phyloP scores from a whole-genome alignment of 2,797 vertebrate species.

The Argya squamiceps region DNA sequence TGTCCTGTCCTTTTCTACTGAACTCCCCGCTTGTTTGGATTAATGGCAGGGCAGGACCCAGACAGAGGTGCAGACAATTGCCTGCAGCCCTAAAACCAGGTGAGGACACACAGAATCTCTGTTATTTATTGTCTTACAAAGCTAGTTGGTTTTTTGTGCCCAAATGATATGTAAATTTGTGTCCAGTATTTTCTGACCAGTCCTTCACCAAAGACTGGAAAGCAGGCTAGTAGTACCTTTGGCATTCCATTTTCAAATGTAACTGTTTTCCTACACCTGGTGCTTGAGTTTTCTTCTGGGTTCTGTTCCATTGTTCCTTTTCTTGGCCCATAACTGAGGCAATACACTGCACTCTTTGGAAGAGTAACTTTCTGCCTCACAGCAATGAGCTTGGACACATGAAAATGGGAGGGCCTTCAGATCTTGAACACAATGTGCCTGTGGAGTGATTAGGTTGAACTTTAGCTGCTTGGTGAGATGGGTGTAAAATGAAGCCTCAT shows the following conservation, averaged over 20 bases:
- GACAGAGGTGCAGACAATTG: neutral
- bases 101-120: rapidly evolving
- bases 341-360: neutral
- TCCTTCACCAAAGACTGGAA: constrained; percentile 22
- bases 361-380: neutral
- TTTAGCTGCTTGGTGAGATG: neutral
- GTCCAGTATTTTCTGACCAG: constrained; percentile 15
- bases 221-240: neutral
- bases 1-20: rapidly evolving
- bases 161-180: neutral
- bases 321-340: neutral
- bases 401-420: neutral
- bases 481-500: neutral
- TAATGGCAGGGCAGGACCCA: neutral
- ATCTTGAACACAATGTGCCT: rapidly evolving
- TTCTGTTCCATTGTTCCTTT: neutral
- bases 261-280: constrained; percentile 6
- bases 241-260: constrained; percentile 40
- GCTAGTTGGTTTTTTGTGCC: neutral
- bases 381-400: neutral
- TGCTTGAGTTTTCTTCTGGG: neutral
- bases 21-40: neutral
- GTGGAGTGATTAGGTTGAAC: neutral
- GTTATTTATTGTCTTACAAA: neutral
- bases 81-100: neutral